Conservation (phyloP, 2,797 vertebrate species). For the Myiothlypis chrysogaster region DNA sequence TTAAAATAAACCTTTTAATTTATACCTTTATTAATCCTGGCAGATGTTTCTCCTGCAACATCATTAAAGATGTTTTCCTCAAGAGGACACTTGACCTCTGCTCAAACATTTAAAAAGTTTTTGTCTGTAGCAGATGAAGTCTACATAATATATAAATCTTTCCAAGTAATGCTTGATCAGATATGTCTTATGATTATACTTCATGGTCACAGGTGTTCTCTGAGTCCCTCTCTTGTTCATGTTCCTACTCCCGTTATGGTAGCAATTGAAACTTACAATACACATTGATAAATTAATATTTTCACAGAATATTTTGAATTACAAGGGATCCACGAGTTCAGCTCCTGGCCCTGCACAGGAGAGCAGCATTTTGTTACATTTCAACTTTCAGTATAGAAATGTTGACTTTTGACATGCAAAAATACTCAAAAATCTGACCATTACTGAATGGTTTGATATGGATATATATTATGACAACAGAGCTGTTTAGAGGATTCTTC, state of each 20-base stretch:
- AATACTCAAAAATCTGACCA: background rate
- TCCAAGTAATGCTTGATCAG: background rate
- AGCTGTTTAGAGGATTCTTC: background rate
- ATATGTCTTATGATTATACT: background rate
- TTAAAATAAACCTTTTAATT: background rate
- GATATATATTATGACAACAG: background rate
- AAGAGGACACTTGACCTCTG: background rate
- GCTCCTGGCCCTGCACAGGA: background rate
- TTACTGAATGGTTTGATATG: background rate
- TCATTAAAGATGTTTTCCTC: background rate
- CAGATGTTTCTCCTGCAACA: background rate
- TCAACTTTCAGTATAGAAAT: background rate
- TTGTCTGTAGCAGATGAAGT: background rate
- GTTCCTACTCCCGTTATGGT: background rate
- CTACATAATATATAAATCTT: background rate
- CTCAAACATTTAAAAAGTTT: background rate
- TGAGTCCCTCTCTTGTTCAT: background rate
- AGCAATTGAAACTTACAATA: background rate
- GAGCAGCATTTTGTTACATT: background rate
- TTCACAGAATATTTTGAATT: background rate
- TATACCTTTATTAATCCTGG: background rate
- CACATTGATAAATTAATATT: background rate
- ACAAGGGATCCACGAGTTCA: background rate
- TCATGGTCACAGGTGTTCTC: background rate
- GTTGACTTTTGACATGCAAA: background rate